Evolutionary conservation across 2,888 invertebrate genomes (phyloP), one percentile per base, ranked within the genome.

Genomic region (Thalpophila matura): DNA sequence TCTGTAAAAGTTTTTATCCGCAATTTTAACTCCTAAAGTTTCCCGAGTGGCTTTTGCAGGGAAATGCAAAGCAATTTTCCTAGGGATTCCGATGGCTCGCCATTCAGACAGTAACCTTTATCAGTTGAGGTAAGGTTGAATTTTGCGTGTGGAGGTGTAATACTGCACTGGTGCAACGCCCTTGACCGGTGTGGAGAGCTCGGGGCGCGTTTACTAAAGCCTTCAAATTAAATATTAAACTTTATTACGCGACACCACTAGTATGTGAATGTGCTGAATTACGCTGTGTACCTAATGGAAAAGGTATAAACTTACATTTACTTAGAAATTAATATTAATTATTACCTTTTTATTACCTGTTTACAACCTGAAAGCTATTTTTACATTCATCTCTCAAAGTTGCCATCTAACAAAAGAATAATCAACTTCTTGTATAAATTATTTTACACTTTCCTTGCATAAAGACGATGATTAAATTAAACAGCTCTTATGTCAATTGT

Each of bases 141-240:
- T 72, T 64, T 84, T 22, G 67, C 31, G n/a, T 66, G 64, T n/a
- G 35, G 18, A 12, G 5, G 7, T 16, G 20, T 55, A 64, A 59
- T 77, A 69, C 82, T 85, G 84, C 82, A 84, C 55, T 78, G 76
- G 69, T 79, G 85, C 81, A 81, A 66, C 63, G 87, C 83, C 87
- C 88, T 88, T 88, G 88, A 86, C 88, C 87, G 80, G 56, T 45
- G 72, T 62, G 72, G 70, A 79, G 81, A 66, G 81, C 56, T 64
- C 67, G 54, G 54, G 59, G 68, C 67, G 74, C 77, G 66, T 77
- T 62, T 61, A 63, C 70, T 64, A 63, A 74, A 84, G 80, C 78
- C 75, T 81, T 82, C 68, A 75, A 79, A 85, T 86, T 84, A 83
- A 85, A 86, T 81, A 86, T 86, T 83, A 84, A 86, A 81, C 71